Conservation (phyloP, 2,113 vertebrate genomes). For the Megaceryle torquata region DNA sequence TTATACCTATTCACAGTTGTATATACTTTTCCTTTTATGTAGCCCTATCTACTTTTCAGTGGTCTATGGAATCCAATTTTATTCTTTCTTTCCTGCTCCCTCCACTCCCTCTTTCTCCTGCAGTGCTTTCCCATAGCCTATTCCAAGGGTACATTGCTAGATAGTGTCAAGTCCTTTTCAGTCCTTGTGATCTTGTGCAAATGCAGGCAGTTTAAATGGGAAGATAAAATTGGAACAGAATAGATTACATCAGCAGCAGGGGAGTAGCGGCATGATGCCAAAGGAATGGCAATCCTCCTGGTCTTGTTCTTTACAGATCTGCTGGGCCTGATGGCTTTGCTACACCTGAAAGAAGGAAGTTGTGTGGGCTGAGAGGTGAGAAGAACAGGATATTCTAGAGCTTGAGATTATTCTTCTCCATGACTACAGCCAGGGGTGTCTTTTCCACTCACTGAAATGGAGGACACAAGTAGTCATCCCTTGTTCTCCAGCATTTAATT, state of each 20-base stretch:
- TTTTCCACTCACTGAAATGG: neutral
- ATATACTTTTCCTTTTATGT: neutral
- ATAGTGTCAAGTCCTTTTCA: neutral
- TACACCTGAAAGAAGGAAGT: neutral
- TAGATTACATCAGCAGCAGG: neutral
- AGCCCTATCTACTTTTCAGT: neutral
- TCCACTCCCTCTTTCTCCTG: neutral
- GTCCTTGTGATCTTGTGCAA: neutral
- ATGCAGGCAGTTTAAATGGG: neutral
- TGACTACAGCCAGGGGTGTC: neutral
- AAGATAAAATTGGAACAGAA: neutral
- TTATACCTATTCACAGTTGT: neutral
- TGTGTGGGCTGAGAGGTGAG: neutral
- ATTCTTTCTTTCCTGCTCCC: neutral
- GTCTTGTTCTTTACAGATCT: neutral
- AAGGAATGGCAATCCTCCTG: neutral
- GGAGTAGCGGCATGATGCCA: accelerated
- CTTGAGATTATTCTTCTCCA: neutral
- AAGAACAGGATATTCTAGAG: neutral
- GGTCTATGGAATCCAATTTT: neutral
- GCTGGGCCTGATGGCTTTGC: neutral
- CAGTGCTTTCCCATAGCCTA: neutral
- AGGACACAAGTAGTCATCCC: neutral
- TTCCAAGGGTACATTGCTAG: neutral
- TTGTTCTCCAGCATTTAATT: neutral